These are phyloP conservation scores for Noctua pronuba DNA, from an alignment of 2,888 invertebrate genomes.

Conservation along the genomic window DNA sequence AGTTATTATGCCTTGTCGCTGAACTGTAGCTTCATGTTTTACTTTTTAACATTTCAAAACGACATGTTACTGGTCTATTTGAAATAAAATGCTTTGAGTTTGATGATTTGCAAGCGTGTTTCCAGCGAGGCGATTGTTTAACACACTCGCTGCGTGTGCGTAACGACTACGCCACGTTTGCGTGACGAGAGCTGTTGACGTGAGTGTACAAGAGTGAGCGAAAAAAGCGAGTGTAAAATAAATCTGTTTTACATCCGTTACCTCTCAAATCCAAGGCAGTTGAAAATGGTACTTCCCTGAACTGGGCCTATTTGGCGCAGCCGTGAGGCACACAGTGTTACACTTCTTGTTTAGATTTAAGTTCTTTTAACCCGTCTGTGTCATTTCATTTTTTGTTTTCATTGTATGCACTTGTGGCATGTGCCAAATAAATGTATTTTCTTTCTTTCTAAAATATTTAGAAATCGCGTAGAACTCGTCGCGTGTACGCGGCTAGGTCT, in stretches of 20 bases:
- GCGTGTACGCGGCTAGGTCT: neutral
- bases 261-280: too few species aligned
- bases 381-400: too few species aligned
- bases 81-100: neutral
- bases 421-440: too few species aligned
- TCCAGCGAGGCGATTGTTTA: neutral
- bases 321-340: too few species aligned
- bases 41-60: neutral
- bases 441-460: too few species aligned
- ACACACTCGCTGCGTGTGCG: neutral
- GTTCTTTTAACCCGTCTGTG: too few species aligned
- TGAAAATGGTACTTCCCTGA: too few species aligned
- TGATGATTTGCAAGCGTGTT: neutral
- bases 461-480: neutral
- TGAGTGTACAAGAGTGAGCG: neutral
- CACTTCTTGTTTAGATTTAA: too few species aligned
- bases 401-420: too few species aligned
- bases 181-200: neutral
- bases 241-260: too few species aligned
- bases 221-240: neutral
- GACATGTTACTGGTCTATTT: neutral
- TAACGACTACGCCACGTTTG: neutral
- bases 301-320: too few species aligned
- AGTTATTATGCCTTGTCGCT: neutral
- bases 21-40: neutral